These are phyloP conservation scores for Pristionchus maxplancki DNA, from an alignment of 2,888 invertebrate genomes.

Conservation along the genomic window DNA sequence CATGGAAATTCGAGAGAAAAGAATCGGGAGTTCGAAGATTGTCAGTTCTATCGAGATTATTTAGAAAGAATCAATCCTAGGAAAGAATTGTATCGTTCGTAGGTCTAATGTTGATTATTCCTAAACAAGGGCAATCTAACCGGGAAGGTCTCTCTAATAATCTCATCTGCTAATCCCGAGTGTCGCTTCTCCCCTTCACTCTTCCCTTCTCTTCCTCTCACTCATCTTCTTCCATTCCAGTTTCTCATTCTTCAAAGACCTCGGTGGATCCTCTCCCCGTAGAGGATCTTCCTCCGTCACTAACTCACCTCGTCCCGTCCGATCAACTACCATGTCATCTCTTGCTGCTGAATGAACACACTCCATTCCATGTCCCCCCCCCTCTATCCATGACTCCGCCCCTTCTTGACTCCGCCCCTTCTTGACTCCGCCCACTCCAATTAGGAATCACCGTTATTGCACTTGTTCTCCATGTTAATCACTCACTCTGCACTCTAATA, in stretches of 20 bases:
- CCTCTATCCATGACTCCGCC: background rate
- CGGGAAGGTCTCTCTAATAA: background rate
- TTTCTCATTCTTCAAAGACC: conserved; percentile 71
- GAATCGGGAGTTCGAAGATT: conserved; percentile 75
- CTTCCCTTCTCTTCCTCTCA: background rate
- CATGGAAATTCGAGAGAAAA: conserved; percentile 84
- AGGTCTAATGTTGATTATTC: background rate
- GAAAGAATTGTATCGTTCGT: background rate
- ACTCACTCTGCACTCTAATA: conserved; percentile 14
- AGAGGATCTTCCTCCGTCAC: conserved; percentile 63
- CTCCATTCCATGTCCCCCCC: background rate
- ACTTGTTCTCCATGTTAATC: background rate
- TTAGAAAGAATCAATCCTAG: background rate
- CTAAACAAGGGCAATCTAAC: background rate
- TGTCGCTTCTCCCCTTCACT: background rate
- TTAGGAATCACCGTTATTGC: background rate
- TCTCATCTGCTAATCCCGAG: background rate
- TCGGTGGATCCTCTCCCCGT: conserved; percentile 59
- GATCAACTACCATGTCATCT: conserved; percentile 51
- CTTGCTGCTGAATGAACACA: conserved; percentile 44
- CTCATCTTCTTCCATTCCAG: conserved; percentile 56
- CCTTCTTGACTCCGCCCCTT: conserved; percentile 7
- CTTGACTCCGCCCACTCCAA: background rate
- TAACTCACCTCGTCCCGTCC: conserved; percentile 61
- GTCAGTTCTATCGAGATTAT: conserved; percentile 59